These are phyloP conservation scores for Sciaenops ocellatus DNA, from an alignment of 2,797 vertebrate genomes.

Conservation along the genomic window DNA sequence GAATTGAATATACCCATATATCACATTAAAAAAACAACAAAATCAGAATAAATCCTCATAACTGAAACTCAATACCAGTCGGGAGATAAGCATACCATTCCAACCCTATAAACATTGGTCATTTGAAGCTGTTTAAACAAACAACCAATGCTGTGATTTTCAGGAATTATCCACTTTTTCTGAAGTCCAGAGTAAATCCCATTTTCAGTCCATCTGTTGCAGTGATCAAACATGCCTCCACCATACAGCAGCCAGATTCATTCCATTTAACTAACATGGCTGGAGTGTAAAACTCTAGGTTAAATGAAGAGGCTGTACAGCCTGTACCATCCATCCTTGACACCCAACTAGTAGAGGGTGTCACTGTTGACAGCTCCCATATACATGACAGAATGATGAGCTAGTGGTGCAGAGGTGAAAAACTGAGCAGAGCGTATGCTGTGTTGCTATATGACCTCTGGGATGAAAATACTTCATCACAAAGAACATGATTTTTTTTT, in stretches of 20 bases:
- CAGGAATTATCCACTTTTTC: constrained; percentile 46
- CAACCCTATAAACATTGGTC: no score
- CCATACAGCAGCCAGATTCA: constrained; percentile 40
- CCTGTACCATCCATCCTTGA: constrained; percentile 68
- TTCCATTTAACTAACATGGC: constrained; percentile 64
- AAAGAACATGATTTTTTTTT: constrained; percentile 21
- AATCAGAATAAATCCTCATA: no score
- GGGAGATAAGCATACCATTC: no score
- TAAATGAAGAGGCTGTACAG: constrained; percentile 62
- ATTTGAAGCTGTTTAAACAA: constrained; percentile 13
- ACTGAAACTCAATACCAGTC: no score
- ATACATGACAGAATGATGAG: constrained; percentile 73
- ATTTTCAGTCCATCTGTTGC: constrained; percentile 47
- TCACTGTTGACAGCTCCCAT: constrained; percentile 73
- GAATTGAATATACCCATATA: no score
- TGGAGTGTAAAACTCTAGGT: constrained; percentile 56
- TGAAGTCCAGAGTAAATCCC: constrained; percentile 41
- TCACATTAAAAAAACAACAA: no score
- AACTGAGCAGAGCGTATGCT: constrained; percentile 40
- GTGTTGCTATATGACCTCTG: constrained; percentile 59
- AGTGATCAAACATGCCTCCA: constrained; percentile 63
- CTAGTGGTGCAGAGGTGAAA: constrained; percentile 65
- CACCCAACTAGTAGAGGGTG: constrained; percentile 66
- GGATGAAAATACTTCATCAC: constrained; percentile 57
- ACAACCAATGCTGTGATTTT: neutral